Base-by-base conservation (phyloP, 2,113 vertebrate genomes). In the Crypturellus undulatus region DNA sequence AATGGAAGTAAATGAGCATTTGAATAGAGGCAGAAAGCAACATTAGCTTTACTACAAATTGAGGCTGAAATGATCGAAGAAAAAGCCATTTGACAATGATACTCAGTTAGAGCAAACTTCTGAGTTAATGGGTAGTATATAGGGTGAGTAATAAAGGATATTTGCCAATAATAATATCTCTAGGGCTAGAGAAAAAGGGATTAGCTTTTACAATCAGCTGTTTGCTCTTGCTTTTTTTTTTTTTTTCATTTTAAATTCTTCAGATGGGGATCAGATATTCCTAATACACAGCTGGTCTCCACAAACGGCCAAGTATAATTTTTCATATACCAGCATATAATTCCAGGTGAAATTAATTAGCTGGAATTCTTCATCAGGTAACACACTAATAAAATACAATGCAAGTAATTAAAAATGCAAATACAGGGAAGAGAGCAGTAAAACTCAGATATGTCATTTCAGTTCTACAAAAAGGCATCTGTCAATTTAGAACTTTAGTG, bases 301-400 rank as follows among this genome's bases (percentile, higher is more conserved):
- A 28, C 94, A 96, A 97, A 96, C 90, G 95, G 96, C 94, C 90
- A 83, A 97, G 81, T 81, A 76, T 84, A 81, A 96, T 97, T 97
- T 96, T 96, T 97, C 93, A 79, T 89, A 94, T 6, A 73, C 68
- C 83, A 24, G 67, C 43, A 24, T 90, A 81, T 88, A 96, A 95
- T 97, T 97, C 93, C 96, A 97, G 96, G 96, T 97, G 96, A 98
- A 98, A 98, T 97, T 97, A 97, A 98, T 98, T 97, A 97, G 87
- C 72, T 93, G 56, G 80, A 93, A 94, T 97, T 96, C 97, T 90
- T 95, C 77, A 89, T 93, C 96, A 97, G 94, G 96, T 97, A 97
- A 87, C 82, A 91, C 30, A 82, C 89, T 95, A 97, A 96, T 97
- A 97, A 97, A 97, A 96, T 94, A 90, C 52, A 79, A 95, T 94